A percentile compares a stretch with the other conserved stretches of the same genome.
Evolutionary conservation across 2,888 invertebrate genomes (phyloP).

Genomic region (Brenthis daphne): DNA sequence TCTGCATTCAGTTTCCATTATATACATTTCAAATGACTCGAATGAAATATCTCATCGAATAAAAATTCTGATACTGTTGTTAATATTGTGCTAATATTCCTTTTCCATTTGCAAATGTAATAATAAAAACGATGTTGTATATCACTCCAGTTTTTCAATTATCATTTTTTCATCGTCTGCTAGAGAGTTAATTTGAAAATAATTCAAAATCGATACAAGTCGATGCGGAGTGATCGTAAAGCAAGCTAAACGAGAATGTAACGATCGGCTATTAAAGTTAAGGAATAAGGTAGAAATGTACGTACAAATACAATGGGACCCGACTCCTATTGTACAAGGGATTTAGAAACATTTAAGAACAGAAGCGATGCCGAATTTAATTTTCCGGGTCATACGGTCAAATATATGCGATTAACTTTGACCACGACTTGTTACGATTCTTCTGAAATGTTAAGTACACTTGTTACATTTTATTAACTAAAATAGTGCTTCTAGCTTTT

Average conservation of each 20-base stretch:
- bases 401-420: background rate
- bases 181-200: constrained; percentile 31
- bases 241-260: constrained; percentile 29
- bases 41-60: too few relatives aligned
- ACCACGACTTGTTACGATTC: background rate
- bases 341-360: constrained; percentile 15
- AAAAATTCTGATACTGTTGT: too few relatives aligned
- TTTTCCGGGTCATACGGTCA: background rate
- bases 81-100: too few relatives aligned
- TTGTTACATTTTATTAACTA: too few relatives aligned
- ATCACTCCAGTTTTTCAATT: background rate
- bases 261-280: constrained; percentile 28
- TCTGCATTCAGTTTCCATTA: too few relatives aligned
- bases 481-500: too few relatives aligned
- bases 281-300: constrained; percentile 6
- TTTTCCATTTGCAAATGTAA: too few relatives aligned
- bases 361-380: constrained; percentile 3
- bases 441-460: too few relatives aligned
- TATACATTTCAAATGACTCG: too few relatives aligned
- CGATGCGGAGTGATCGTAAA: constrained; percentile 24
- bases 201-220: constrained; percentile 29
- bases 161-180: constrained; percentile 2
- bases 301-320: background rate
- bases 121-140: too few relatives aligned
- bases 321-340: constrained; percentile 7